Base-by-base conservation (phyloP, 1,140 invertebrate species). In the Drosophila gunungcola region DNA sequence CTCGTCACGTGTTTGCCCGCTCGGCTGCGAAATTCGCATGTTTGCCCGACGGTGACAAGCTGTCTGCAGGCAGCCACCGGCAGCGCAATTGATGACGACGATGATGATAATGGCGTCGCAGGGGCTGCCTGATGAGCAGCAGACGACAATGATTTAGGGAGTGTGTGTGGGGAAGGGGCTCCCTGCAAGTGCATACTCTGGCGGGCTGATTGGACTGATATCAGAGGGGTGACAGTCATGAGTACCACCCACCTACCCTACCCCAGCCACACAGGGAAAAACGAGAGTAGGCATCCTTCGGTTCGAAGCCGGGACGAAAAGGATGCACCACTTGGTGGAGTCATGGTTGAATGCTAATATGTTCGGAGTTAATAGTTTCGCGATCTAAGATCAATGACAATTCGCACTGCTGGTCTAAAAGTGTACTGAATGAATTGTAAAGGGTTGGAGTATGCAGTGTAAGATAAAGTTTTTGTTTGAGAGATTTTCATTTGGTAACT, bases 41-140 rank as follows among this genome's bases (percentile, higher is more conserved):
- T 90, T 90, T 90, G 68, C 86, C 79, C 78, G 76, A 86, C 81
- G 86, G 86, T 90, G 86, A 90, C 86, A 90, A 86, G 81, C 86
- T 90, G 86, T 90, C 86, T 90, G 86, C 81, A 90, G 73, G 78
- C 82, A 68, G 78, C 82, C 65, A 74, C 45, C 51, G 57, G 70
- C 73, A 65, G 60, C 72, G 73, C 73, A 90, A 90, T 90, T 90
- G 86, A 90, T 90, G 86, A 90, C 78, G 86, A 73, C 68, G 86
- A 82, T 80, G 86, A 73, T 65, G 86, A 82, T 80, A 80, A 78
- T 82, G 84, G 70, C 70, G 72, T 63, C 58, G 73, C 48, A 51
- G 61, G 45, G 69, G 60, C 32, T 78, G 41, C 45, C 46, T 74
- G 64, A 81, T 82, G 82, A 78, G 81, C 78, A 88, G 74, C 83